Base-by-base conservation (phyloP, 2,888 invertebrate genomes). In the Galerucella nymphaeae region DNA sequence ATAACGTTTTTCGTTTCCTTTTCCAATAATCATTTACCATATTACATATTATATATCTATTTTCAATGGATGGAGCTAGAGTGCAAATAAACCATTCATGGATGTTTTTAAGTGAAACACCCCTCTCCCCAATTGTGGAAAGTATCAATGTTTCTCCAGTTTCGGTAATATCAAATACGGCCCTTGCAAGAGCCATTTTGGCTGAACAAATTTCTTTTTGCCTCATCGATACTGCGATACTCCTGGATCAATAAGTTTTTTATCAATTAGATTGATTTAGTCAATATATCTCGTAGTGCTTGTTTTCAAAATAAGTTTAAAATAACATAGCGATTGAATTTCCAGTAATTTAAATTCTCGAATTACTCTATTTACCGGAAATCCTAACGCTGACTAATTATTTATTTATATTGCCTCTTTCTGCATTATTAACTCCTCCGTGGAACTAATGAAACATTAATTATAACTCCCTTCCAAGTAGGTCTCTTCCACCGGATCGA, bases 361-460 rank as follows among this genome's bases (percentile, higher is more conserved):
- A 73, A 73, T 53, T 70, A 73, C 70, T 61, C 62, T 66, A 70
- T 66, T 70, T 66, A 23, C 63, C 23, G 41, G 66, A 63, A 73
- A 73, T 70, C 66, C 59, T 66, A 70, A 70, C 66, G 73, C 66
- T 62, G 62, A 70, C 73, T 62, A 64, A 73, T 70, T 66, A 73
- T 73, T 70, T 73, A 73, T 73, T 73, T 73, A 73, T 70, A 73
- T 73, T 55, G 73, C 73, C 61, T 66, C 70, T 66, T 73, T 70
- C 73, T 70, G 73, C 73, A 73, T 73, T 66, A 73, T 73, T 73
- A 73, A 73, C 70, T 73, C 66, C 63, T 73, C 73, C 73, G 62
- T 66, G 53, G 66, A 61, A 63, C 70, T 70, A 63, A 70, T 73
- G 66, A 73, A 73, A 73, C 66, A 70, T 73, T 73, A 70, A 73